Evolutionary conservation across 2,888 invertebrate species (phyloP), one percentile per base, ranked within the genome.

Genomic region (Dryadula phaetusa): DNA sequence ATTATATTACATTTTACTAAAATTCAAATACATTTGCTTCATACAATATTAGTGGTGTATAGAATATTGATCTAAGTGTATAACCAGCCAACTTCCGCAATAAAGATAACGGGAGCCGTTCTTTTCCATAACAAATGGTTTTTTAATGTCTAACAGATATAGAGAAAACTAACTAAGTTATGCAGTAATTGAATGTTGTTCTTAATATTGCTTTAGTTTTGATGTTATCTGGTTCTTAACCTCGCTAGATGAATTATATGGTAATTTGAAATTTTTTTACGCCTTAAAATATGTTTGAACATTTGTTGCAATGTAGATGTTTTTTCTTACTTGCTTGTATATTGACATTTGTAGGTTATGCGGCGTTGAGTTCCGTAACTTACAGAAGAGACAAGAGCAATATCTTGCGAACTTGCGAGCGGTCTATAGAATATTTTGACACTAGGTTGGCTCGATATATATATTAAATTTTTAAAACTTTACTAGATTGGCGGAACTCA

Each of bases 91-190:
- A 88, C 77, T 88, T 88, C 74, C 75, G 70, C 82, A 83, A 86
- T 88, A 87, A 86, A 87, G 88, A 88, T 88, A 88, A 84, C 84
- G 84, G 81, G 81, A 84, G 85, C 85, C 77, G 83, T 82, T 82
- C 76, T 74, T 79, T 77, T 75, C 77, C 78, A 83, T 87, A 83
- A 86, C 81, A 85, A 87, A 87, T 88, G 85, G 81, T 79, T 88
- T 87, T 85, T 88, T 87, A 88, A 89, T 87, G 87, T 79, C 76
- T 69, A 74, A 75, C 77, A 79, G 82, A 85, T 82, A 84, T 73
- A 79, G 52, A 62, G 62, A 67, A 47, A 67, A 66, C 70, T 62
- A 73, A 70, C 70, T 70, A 71, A 69, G 53, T 71, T 69, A 32
- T 32, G 32, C 40, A 44, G 61, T 69, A 67, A 66, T 71, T 69